phyloP scores from a whole-genome alignment of 2,797 vertebrate species.

The Rhynchonycteris naso region DNA sequence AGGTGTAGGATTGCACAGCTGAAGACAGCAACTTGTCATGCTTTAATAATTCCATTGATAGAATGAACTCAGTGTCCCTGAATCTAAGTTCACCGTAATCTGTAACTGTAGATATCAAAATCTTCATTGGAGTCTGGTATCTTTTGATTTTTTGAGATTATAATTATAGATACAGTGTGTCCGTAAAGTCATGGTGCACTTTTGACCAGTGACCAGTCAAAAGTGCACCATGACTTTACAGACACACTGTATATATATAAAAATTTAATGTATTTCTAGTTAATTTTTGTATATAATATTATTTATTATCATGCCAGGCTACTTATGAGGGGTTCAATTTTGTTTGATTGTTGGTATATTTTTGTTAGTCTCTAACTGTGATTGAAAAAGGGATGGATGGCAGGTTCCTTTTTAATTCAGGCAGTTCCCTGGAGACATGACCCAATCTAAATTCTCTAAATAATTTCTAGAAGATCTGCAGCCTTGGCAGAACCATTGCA shows the following conservation, averaged over 20 bases:
- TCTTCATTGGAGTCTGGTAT: neutral
- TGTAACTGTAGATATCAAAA: neutral
- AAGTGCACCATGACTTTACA: too few species aligned
- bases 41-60: neutral
- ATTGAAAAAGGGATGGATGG: neutral
- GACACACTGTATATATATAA: too few species aligned
- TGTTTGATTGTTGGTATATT: neutral
- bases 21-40: neutral
- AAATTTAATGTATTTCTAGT: neutral
- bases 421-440: conserved; percentile 16
- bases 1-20: neutral
- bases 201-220: too few species aligned
- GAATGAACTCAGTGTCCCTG: neutral
- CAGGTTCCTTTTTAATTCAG: conserved; percentile 31
- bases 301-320: conserved; percentile 13
- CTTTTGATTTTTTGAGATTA: neutral
- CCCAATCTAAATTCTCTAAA: conserved; percentile 41
- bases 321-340: neutral
- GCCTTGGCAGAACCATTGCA: neutral
- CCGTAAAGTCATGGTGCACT: too few species aligned
- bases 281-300: neutral
- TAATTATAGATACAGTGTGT: too few species aligned
- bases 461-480: neutral
- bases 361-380: neutral
- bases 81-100: neutral